Evolutionary conservation across 2,797 vertebrate genomes (phyloP).

Genomic region (Discoglossus pictus): DNA sequence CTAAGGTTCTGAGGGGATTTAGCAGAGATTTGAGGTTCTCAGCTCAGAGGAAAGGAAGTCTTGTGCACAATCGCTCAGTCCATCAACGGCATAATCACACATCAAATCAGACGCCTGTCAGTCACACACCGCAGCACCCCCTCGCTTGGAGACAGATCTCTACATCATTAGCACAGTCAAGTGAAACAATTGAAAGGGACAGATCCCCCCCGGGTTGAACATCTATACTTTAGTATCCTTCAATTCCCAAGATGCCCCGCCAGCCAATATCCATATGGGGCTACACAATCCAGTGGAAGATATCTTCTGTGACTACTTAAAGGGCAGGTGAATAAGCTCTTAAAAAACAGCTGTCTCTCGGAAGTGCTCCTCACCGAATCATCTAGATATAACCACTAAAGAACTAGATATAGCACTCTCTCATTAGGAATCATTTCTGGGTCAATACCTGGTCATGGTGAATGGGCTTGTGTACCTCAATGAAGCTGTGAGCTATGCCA

Average conservation of each 20-base stretch:
- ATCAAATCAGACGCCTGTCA: constrained; percentile 37
- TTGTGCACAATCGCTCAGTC: constrained; percentile 19
- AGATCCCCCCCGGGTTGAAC: constrained; percentile 37
- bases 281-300: too few relatives aligned
- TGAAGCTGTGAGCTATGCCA: too few relatives aligned
- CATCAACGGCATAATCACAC: constrained; percentile 44
- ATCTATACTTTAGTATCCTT: constrained; percentile 17
- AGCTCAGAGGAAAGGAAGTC: background rate
- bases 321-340: too few relatives aligned
- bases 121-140: constrained; percentile 36
- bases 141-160: constrained; percentile 14
- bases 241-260: constrained; percentile 29
- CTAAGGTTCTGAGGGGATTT: constrained; percentile 23
- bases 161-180: constrained; percentile 38
- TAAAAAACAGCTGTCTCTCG: too few relatives aligned
- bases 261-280: too few relatives aligned
- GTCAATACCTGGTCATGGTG: too few relatives aligned
- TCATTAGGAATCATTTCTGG: too few relatives aligned
- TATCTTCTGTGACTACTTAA: too few relatives aligned
- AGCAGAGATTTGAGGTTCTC: constrained; percentile 14
- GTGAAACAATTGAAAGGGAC: constrained; percentile 16
- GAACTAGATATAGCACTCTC: too few relatives aligned
- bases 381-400: too few relatives aligned
- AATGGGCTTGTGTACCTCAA: too few relatives aligned
- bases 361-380: too few relatives aligned